These are phyloP conservation scores for Eueides isabella DNA, from an alignment of 1,140 invertebrate species.

Conservation along the genomic window DNA sequence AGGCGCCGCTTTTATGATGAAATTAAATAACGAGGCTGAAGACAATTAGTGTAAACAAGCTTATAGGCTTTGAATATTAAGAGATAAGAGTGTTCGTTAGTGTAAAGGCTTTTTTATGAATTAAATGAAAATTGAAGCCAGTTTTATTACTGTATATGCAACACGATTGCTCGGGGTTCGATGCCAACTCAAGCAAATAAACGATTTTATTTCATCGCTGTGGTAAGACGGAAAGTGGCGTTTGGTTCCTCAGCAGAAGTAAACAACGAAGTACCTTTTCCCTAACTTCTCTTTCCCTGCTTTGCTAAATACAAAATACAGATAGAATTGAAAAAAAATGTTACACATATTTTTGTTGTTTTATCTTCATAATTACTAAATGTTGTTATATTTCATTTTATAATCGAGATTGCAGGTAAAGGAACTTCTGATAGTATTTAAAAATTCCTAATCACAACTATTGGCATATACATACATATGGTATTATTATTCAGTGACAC, in stretches of 20 bases:
- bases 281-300: neutral
- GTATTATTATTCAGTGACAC: too few relatives aligned
- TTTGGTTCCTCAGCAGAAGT: too few relatives aligned
- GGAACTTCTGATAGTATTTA: too few relatives aligned
- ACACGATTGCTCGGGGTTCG: neutral
- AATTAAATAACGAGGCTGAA: slow-evolving; percentile 37
- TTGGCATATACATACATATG: too few relatives aligned
- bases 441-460: too few relatives aligned
- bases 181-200: neutral
- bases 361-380: neutral
- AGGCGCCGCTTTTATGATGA: slow-evolving; percentile 34
- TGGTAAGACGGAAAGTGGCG: neutral
- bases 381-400: neutral
- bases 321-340: neutral
- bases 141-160: too few relatives aligned
- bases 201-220: neutral
- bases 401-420: too few relatives aligned
- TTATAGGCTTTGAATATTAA: slow-evolving; percentile 13
- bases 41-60: slow-evolving; percentile 24
- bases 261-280: neutral
- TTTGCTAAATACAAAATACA: too few relatives aligned
- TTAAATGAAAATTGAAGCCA: neutral
- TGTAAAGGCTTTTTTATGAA: neutral
- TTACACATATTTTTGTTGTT: too few relatives aligned
- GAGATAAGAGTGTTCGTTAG: neutral